Conservation (phyloP, 2,113 vertebrate genomes). For the Nibea albiflora region DNA sequence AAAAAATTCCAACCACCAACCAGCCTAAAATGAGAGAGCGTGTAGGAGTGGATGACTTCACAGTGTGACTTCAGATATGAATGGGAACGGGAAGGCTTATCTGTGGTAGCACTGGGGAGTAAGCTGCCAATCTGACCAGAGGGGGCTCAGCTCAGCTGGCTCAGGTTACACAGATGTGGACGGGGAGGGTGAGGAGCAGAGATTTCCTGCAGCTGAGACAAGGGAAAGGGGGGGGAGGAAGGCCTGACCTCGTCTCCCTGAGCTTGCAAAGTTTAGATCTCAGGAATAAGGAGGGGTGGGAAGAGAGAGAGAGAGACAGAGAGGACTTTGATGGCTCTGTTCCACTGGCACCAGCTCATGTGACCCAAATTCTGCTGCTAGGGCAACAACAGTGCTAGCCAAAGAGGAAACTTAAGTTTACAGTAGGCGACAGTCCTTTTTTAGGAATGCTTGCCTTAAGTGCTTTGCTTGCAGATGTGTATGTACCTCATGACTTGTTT, state of each 20-base stretch:
- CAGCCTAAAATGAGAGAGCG: background rate
- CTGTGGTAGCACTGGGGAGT: slow-evolving; percentile 33
- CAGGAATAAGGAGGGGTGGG: slow-evolving; percentile 48
- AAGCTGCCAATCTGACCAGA: slow-evolving; percentile 35
- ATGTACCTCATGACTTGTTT: background rate
- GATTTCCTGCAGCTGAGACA: slow-evolving; percentile 56
- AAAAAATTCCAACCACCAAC: background rate
- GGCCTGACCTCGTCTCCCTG: slow-evolving; percentile 54
- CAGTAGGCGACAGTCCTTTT: slow-evolving; percentile 19
- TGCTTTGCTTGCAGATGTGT: background rate
- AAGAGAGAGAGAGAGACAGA: background rate
- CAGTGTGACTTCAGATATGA: slow-evolving; percentile 23
- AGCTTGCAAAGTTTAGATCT: slow-evolving; percentile 54
- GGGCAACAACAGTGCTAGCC: slow-evolving; percentile 4
- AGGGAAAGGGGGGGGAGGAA: slow-evolving; percentile 4
- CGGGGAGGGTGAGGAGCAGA: slow-evolving; percentile 32
- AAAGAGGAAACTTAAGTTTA: slow-evolving; percentile 53
- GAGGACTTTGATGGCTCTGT: slow-evolving; percentile 40
- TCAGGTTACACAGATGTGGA: slow-evolving; percentile 69
- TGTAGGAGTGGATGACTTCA: background rate
- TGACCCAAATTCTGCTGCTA: slow-evolving; percentile 68
- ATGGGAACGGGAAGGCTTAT: slow-evolving; percentile 49
- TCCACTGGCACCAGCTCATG: slow-evolving; percentile 53
- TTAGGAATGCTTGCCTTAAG: background rate
- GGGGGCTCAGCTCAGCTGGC: slow-evolving; percentile 12